Evolutionary conservation across 2,888 invertebrate species (phyloP).

Genomic region (Dryobota labecula): DNA sequence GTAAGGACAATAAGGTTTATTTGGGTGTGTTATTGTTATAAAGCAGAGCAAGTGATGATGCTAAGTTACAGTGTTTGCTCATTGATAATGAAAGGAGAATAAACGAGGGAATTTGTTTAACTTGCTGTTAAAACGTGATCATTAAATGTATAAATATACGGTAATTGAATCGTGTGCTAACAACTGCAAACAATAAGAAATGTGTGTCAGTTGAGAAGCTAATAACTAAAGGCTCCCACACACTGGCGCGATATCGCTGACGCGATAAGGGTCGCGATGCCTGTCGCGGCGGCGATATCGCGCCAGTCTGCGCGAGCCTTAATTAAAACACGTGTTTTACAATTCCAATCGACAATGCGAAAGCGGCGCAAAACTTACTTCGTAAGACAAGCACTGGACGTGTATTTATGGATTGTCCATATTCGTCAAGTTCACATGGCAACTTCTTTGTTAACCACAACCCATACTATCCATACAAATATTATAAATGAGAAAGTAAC

Average conservation of each 20-base stretch:
- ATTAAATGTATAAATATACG: conserved; percentile 48
- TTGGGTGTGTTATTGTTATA: conserved; percentile 59
- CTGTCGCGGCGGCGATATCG: too few relatives aligned
- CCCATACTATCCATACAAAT: too few relatives aligned
- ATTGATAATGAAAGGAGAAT: conserved; percentile 65
- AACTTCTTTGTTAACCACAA: conserved; percentile 19
- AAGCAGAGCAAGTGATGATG: conserved; percentile 66
- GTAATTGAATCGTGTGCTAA: conserved; percentile 41
- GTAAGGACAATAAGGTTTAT: conserved; percentile 59
- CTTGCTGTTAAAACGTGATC: conserved; percentile 41
- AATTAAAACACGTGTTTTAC: conserved; percentile 27
- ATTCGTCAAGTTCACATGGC: neutral
- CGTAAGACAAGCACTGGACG: neutral
- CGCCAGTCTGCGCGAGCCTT: too few relatives aligned
- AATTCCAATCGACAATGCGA: conserved; percentile 1
- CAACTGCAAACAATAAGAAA: conserved; percentile 31
- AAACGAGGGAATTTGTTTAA: conserved; percentile 61
- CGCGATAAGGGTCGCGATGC: too few relatives aligned
- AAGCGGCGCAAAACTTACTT: neutral
- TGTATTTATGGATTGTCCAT: neutral
- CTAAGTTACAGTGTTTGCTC: conserved; percentile 66
- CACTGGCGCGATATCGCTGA: too few relatives aligned
- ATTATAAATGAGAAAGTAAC: too few relatives aligned
- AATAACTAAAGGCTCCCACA: too few relatives aligned
- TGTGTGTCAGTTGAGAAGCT: conserved; percentile 25